phyloP scores from a whole-genome alignment of 2,113 vertebrate genomes.

The Carollia perspicillata region DNA sequence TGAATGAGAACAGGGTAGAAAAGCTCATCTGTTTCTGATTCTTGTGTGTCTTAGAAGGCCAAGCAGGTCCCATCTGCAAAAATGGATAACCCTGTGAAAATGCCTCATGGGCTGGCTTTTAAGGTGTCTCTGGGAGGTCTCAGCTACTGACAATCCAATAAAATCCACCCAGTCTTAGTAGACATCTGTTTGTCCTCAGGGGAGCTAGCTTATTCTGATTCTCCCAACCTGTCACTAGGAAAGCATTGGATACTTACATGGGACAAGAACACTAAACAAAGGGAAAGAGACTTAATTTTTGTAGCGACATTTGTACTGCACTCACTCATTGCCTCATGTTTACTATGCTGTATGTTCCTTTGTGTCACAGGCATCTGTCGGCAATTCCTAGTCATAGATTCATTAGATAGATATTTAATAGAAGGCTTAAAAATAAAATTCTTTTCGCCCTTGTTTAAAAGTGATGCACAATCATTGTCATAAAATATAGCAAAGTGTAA shows the following conservation, averaged over 20 bases:
- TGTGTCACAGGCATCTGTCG: neutral
- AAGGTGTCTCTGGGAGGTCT: constrained; percentile 61
- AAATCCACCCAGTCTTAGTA: neutral
- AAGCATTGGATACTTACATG: neutral
- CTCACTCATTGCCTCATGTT: accelerated
- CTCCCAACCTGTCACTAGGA: neutral
- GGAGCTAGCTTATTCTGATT: constrained; percentile 30
- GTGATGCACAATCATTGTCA: neutral
- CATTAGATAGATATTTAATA: neutral
- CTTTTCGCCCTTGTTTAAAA: neutral
- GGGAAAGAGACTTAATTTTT: neutral
- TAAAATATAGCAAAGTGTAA: neutral
- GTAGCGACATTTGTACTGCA: accelerated
- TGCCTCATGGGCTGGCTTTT: constrained; percentile 38
- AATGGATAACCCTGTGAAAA: constrained; percentile 63
- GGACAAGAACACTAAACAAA: neutral
- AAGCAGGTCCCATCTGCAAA: constrained; percentile 48
- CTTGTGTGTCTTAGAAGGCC: constrained; percentile 43
- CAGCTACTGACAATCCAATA: constrained; percentile 7
- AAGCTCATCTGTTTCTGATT: constrained; percentile 70
- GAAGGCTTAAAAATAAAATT: neutral
- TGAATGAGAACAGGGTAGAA: neutral
- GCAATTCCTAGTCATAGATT: neutral
- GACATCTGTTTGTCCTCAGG: constrained; percentile 68
- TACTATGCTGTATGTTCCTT: accelerated